These are phyloP conservation scores for Sarcophilus harrisii DNA, from an alignment of 2,797 vertebrate genomes.

Conservation along the genomic window DNA sequence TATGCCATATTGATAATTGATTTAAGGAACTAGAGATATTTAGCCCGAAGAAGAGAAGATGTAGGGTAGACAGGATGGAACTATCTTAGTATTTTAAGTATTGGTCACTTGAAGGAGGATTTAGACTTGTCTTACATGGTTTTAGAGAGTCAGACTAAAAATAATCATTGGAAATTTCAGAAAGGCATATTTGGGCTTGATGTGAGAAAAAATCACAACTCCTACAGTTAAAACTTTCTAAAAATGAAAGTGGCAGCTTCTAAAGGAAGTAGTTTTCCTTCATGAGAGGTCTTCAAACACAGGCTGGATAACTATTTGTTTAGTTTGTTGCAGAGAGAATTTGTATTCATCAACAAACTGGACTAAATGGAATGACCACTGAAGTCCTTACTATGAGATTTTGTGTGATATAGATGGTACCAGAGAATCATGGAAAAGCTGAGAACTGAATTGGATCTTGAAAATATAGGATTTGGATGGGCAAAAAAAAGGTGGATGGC, in stretches of 20 bases:
- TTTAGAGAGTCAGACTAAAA: neutral
- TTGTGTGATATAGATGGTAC: conserved; percentile 7
- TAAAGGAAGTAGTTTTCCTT: neutral
- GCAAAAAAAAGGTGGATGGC: neutral
- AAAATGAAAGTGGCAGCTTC: neutral
- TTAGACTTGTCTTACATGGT: neutral
- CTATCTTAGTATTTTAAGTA: neutral
- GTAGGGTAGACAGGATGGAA: neutral
- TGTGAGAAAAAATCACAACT: neutral
- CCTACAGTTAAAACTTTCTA: neutral
- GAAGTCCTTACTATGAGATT: neutral
- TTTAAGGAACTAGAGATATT: neutral
- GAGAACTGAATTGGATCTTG: conserved; percentile 12
- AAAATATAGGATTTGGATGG: conserved; percentile 15
- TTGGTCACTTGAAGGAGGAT: neutral
- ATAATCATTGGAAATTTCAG: neutral
- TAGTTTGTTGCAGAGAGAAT: neutral
- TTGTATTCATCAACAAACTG: neutral
- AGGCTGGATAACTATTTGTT: neutral
- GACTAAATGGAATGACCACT: neutral
- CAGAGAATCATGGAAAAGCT: neutral
- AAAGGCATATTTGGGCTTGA: neutral
- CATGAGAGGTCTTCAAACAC: neutral
- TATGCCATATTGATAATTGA: neutral
- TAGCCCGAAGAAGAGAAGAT: neutral